These are phyloP conservation scores for Platichthys stellatus DNA, from an alignment of 2,113 vertebrate genomes.

Conservation along the genomic window DNA sequence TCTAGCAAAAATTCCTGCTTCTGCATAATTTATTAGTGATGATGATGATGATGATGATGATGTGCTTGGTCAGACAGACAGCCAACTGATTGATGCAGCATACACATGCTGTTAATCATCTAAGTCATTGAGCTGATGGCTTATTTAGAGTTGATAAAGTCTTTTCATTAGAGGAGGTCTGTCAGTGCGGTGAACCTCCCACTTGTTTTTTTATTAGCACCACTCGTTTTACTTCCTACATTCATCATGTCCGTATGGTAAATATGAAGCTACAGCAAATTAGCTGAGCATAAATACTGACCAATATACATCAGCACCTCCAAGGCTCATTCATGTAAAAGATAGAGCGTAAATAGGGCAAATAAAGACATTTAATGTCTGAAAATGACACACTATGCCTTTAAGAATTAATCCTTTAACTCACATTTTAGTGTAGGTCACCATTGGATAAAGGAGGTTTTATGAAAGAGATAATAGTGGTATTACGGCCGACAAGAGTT, in stretches of 20 bases:
- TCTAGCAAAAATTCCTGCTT: conserved; percentile 25
- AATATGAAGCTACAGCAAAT: background rate
- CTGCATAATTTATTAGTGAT: conserved; percentile 67
- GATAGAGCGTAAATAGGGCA: too few species aligned
- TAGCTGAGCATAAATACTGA: background rate
- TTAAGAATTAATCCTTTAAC: too few species aligned
- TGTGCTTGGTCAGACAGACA: conserved; percentile 66
- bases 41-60: conserved; percentile 58
- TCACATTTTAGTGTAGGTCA: background rate
- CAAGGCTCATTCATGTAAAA: background rate
- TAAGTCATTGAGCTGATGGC: conserved; percentile 51
- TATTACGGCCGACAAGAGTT: background rate
- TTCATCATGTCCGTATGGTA: background rate
- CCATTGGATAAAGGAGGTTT: too few species aligned
- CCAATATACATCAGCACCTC: background rate
- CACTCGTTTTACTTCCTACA: conserved; percentile 13
- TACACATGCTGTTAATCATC: conserved; percentile 44
- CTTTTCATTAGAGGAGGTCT: conserved; percentile 38
- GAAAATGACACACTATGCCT: too few species aligned
- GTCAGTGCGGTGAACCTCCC: conserved; percentile 12
- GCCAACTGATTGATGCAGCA: conserved; percentile 43
- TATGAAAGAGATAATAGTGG: background rate
- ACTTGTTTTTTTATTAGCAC: background rate
- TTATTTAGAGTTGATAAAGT: conserved; percentile 42
- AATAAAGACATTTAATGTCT: too few species aligned